Percentiles rank a stretch among this genome's conserved stretches.
Evolutionary conservation across 2,113 vertebrate genomes (phyloP).

Genomic region (Crotalus helleri): DNA sequence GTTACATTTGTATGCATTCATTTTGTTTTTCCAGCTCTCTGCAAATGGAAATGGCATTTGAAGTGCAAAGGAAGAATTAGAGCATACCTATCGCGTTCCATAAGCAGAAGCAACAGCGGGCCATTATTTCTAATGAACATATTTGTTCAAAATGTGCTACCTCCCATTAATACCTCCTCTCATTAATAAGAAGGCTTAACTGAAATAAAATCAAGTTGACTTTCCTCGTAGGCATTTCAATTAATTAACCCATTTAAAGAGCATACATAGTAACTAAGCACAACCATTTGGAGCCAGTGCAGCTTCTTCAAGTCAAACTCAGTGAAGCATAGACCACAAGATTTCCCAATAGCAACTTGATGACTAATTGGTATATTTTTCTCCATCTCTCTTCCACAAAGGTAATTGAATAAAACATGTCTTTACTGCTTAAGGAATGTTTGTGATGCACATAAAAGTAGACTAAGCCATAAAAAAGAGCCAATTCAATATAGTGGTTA

Average conservation of each 20-base stretch:
- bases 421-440: not conserved
- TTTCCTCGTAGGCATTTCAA: not conserved
- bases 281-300: not conserved
- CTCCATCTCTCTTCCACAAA: not conserved
- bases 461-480: not conserved
- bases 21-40: not conserved
- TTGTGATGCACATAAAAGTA: not conserved
- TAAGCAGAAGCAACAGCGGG: not conserved
- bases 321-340: not conserved
- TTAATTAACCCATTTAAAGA: not conserved
- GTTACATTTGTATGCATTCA: not conserved
- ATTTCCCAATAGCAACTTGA: not conserved
- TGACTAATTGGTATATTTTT: not conserved
- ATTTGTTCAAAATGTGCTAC: not conserved
- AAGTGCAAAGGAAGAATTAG: not conserved
- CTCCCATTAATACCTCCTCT: not conserved
- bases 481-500: not conserved
- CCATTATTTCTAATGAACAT: not conserved
- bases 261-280: not conserved
- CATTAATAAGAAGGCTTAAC: not conserved
- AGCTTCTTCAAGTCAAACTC: not conserved
- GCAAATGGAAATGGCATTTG: conserved; percentile 6
- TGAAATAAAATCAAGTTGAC: not conserved
- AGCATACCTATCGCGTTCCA: not conserved
- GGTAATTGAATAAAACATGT: not conserved